phyloP scores from a whole-genome alignment of 2,888 invertebrate species.

The Agrenia bidenticulata region DNA sequence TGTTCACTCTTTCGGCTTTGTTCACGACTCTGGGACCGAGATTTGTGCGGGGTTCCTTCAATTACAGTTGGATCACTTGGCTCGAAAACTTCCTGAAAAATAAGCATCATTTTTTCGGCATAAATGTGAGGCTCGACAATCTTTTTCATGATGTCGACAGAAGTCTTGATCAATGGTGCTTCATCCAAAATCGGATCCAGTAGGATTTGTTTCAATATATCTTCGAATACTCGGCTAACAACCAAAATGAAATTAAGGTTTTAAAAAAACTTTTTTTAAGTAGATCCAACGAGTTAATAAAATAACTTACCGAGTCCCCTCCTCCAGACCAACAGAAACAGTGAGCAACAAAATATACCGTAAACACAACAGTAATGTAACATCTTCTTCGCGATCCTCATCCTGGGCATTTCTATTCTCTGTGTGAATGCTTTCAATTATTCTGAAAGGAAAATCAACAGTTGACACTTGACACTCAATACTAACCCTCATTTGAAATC shows the following conservation, averaged over 20 bases:
- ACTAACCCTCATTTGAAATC: too few species aligned
- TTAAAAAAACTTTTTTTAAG: too few species aligned
- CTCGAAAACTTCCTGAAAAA: slow-evolving; percentile 32
- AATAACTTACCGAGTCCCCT: slow-evolving; percentile 17
- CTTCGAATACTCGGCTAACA: slow-evolving; percentile 10
- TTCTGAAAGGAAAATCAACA: slow-evolving; percentile 8
- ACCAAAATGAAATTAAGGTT: too few species aligned
- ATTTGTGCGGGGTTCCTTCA: not conserved
- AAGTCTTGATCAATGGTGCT: slow-evolving; percentile 22
- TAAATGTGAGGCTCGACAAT: slow-evolving; percentile 17
- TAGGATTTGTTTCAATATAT: slow-evolving; percentile 19
- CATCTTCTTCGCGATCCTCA: slow-evolving; percentile 29
- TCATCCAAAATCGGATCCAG: slow-evolving; percentile 29
- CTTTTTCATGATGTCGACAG: slow-evolving; percentile 22
- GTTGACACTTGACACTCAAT: too few species aligned
- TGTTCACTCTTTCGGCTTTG: not conserved
- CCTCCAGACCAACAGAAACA: slow-evolving; percentile 23
- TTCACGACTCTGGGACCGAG: not conserved
- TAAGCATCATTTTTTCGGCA: slow-evolving; percentile 22
- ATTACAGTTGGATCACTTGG: slow-evolving; percentile 11
- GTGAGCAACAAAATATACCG: slow-evolving; percentile 19
- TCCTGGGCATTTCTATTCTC: slow-evolving; percentile 19
- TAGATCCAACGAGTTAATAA: too few species aligned
- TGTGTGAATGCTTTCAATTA: slow-evolving; percentile 22
- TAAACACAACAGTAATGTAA: slow-evolving; percentile 26